Base-by-base conservation (phyloP, 2,113 vertebrate species). In the Archocentrus centrarchus region DNA sequence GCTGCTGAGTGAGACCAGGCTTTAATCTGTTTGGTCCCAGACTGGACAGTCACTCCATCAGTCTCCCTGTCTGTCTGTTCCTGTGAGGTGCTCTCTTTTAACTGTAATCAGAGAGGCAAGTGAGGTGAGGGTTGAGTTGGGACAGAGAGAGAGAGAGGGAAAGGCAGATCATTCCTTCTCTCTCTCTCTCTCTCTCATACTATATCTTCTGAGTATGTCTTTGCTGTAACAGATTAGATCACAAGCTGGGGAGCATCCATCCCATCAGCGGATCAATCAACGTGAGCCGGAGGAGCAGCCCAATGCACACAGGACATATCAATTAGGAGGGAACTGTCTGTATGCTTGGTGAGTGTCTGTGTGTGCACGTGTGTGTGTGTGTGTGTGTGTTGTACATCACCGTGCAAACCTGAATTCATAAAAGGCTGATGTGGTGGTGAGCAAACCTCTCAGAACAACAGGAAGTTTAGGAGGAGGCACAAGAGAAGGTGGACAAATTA, bases 201-300 rank as follows among this genome's bases (percentile, higher is more conserved):
- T 35, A 35, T 59, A 24, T 87, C 86, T 77, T 83, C 82, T 44
- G 68, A 73, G 57, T 79, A 37, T 39, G 55, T 75, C 81, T 85
- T 79, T 39, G 77, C 82, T 78, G 85, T 77, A 81, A 92, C 75
- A 77, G 89, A 92, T 91, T 89, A 87, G 75, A 90, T 88, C 90
- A 88, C 85, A 81, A 79, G 88, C 80, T 77, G 79, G 59, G 88
- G 78, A 86, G 88, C 81, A 85, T 91, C 89, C 66, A 76, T 88
- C 87, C 62, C 83, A 91, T 88, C 90, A 79, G 79, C 20, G 66
- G 84, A 89, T 91, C 92, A 93, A 80, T 94, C 93, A 91, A 61
- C 20, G 18, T 7, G 75, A 90, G 64, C 37, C 1, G 13, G 20
- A 39, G n/a, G 61, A 89, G 83, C 63, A 57, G 57, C 63, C 70